Base-by-base conservation (phyloP, 37 sponge, comb jelly and placozoan species). In the Beroe ovata region DNA sequence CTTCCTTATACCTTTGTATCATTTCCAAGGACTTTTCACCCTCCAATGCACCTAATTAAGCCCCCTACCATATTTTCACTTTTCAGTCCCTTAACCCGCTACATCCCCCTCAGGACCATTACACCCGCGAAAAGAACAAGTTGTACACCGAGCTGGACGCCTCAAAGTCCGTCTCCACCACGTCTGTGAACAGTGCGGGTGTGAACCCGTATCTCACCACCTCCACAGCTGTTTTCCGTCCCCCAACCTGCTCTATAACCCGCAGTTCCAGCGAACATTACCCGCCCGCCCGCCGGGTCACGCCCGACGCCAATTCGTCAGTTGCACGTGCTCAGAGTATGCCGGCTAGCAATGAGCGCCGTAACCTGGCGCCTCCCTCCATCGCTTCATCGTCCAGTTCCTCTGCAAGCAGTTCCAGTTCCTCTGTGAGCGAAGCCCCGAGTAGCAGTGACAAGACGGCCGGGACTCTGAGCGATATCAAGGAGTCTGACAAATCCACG, bases 311-410 rank as follows among this genome's bases (percentile, higher is more conserved):
- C 4, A 3, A 34, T 1, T 66, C 69, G 8, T 77, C 84, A 1
- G 84, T 77, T n/a, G 26, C 84, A 6, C 84, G 84, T 11, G 84
- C 54, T 11, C 84, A 77, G 84, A 77, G 84, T 23, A 77, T 77
- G 84, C 84, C 84, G 4, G 84, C 84, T 1, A 77, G 84, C 47
- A 77, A 77, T 29, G 84, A 77, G 22, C 38, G 33, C 18, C 84
- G 84, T 14, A 39, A 39, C 54, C 54, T 21, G 4, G 38, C n/a
- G 0, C 84, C 54, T 23, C 84, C 35, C 22, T 23, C 84, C 3
- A 77, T 77, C 1, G n/a, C 38, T 2, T 77, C 84, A 18, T 33
- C 84, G 1, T 77, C 84, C 22, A 42, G 54, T 2, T 77, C 84
- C 47, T 39, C 84, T 3, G 29, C 28, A 28, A 36, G 38, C 8